These are phyloP conservation scores for Chelonus insularis DNA, from an alignment of 1,140 invertebrate species.

Conservation along the genomic window DNA sequence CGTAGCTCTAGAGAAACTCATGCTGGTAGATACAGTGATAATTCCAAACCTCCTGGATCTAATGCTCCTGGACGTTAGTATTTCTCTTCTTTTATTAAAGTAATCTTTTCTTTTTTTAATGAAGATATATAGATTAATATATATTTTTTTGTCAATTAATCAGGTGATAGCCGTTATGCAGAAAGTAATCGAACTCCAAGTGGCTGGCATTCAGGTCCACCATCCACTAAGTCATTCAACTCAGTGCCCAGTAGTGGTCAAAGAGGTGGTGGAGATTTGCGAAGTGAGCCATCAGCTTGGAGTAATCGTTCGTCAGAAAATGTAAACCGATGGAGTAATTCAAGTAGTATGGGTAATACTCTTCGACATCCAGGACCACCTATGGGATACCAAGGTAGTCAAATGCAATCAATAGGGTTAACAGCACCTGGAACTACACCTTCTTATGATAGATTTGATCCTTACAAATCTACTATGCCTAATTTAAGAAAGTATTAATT, in stretches of 20 bases:
- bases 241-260: conserved; percentile 49
- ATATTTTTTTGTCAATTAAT: conserved; percentile 2
- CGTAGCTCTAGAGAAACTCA: conserved; percentile 53
- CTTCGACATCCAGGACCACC: conserved; percentile 54
- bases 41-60: conserved; percentile 51
- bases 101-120: too few relatives aligned
- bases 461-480: conserved; percentile 54
- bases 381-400: conserved; percentile 52
- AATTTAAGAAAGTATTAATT: conserved; percentile 56
- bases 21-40: conserved; percentile 49
- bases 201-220: conserved; percentile 56
- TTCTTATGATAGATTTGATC: conserved; percentile 55
- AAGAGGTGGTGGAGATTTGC: conserved; percentile 40
- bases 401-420: conserved; percentile 51
- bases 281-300: conserved; percentile 54
- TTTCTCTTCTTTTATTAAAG: not conserved
- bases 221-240: conserved; percentile 55
- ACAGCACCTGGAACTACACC: conserved; percentile 49
- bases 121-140: conserved; percentile 11
- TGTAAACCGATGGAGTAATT: conserved; percentile 56
- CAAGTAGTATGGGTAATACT: conserved; percentile 52
- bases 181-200: conserved; percentile 53
- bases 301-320: conserved; percentile 53
- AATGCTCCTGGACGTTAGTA: conserved; percentile 50
- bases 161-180: conserved; percentile 55